These are phyloP conservation scores for Myocastor coypus DNA, from an alignment of 2,113 vertebrate species.

Conservation along the genomic window DNA sequence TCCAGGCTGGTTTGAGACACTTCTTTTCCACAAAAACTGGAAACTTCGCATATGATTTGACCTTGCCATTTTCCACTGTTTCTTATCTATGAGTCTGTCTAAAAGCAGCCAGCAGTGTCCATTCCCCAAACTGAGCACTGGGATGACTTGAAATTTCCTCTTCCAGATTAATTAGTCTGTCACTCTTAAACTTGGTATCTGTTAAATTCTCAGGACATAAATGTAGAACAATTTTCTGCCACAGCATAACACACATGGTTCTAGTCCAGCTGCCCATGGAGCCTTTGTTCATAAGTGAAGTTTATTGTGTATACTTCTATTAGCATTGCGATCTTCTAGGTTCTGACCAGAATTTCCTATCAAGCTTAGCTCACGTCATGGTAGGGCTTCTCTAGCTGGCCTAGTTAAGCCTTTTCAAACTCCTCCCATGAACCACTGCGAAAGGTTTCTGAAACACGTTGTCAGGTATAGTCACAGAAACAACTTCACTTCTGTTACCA, in stretches of 20 bases:
- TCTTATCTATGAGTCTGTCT: neutral
- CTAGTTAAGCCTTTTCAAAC: neutral
- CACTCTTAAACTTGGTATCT: neutral
- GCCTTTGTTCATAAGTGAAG: neutral
- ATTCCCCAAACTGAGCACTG: neutral
- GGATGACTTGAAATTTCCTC: neutral
- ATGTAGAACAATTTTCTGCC: neutral
- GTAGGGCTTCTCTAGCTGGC: neutral
- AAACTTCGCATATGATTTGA: neutral
- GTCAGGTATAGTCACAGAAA: neutral
- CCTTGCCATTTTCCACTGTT: neutral
- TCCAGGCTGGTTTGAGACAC: too few species aligned
- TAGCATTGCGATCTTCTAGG: neutral
- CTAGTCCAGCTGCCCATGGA: neutral
- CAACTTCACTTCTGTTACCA: neutral
- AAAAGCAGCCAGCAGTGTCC: neutral
- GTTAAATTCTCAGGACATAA: neutral
- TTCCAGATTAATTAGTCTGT: neutral
- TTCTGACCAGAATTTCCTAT: neutral
- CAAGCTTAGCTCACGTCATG: neutral
- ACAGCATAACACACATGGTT: neutral
- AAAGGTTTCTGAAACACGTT: neutral
- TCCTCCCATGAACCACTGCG: neutral
- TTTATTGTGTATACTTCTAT: neutral
- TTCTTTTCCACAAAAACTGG: neutral